These are phyloP conservation scores for Symphodus melops DNA, from an alignment of 2,113 vertebrate species.

Conservation along the genomic window DNA sequence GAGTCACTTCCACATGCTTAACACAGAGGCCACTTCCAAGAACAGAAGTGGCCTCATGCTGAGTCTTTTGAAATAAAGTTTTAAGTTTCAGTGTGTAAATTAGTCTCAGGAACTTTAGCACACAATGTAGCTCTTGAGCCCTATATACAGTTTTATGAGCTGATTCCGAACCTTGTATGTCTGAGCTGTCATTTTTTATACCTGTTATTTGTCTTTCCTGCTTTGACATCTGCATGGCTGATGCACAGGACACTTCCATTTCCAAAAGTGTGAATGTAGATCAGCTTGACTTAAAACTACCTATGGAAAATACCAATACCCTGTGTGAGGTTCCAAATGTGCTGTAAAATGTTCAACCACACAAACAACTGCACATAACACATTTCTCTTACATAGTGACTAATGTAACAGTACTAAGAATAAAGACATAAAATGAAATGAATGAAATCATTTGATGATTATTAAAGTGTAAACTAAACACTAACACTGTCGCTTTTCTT, in stretches of 20 bases:
- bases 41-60: constrained; percentile 8
- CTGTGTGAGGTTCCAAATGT: neutral
- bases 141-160: neutral
- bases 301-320: neutral
- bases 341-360: neutral
- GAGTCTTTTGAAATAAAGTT: constrained; percentile 2
- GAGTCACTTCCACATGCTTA: constrained; percentile 39
- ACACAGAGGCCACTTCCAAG: constrained; percentile 8
- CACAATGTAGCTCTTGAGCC: neutral
- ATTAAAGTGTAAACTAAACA: neutral
- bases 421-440: neutral
- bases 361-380: neutral
- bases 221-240: neutral
- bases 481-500: constrained; percentile 2
- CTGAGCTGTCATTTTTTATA: constrained; percentile 10
- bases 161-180: constrained; percentile 1
- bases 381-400: neutral
- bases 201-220: neutral
- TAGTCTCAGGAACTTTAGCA: neutral
- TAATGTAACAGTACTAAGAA: neutral
- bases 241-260: neutral
- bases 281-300: neutral
- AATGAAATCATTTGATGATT: neutral
- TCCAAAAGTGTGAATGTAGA: neutral
- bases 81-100: neutral